A percentile compares a stretch with the other conserved stretches of the same genome.
phyloP scores from a whole-genome alignment of 1,140 invertebrate genomes.

The Parasteatoda tepidariorum region DNA sequence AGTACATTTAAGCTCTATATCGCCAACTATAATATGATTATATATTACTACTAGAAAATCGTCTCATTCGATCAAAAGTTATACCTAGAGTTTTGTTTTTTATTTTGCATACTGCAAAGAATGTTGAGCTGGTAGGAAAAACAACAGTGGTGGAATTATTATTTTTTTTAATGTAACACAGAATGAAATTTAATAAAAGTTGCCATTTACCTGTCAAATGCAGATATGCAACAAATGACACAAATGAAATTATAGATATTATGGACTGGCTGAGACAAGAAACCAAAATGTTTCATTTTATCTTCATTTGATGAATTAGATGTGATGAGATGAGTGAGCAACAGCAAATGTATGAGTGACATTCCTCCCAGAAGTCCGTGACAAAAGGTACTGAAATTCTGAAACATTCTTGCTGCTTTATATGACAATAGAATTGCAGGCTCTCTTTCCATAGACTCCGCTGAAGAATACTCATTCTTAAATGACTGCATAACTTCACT shows the following conservation, averaged over 20 bases:
- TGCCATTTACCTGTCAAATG: conserved; percentile 53
- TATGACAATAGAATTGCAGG: conserved; percentile 14
- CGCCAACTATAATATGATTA: too few relatives aligned
- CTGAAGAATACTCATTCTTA: neutral
- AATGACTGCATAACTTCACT: conserved; percentile 3
- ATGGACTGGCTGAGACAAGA: conserved; percentile 38
- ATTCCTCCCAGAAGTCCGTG: conserved; percentile 46
- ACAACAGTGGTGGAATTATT: too few relatives aligned
- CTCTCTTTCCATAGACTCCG: neutral
- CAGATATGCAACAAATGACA: conserved; percentile 39
- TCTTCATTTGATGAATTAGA: neutral
- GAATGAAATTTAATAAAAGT: too few relatives aligned
- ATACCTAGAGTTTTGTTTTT: too few relatives aligned
- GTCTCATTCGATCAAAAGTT: too few relatives aligned
- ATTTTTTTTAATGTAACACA: too few relatives aligned
- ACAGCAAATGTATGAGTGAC: conserved; percentile 22
- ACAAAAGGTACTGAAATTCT: conserved; percentile 22
- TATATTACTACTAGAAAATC: too few relatives aligned
- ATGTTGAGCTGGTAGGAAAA: too few relatives aligned
- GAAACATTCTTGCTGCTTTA: conserved; percentile 20
- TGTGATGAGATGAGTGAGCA: conserved; percentile 32
- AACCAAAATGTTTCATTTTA: conserved; percentile 16
- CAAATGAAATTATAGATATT: conserved; percentile 50
- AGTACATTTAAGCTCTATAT: too few relatives aligned
- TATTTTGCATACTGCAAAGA: too few relatives aligned